Percentiles rank a stretch among this genome's conserved stretches.
phyloP scores from a whole-genome alignment of 1,140 invertebrate species.

The Panagrolaimus sp. region DNA sequence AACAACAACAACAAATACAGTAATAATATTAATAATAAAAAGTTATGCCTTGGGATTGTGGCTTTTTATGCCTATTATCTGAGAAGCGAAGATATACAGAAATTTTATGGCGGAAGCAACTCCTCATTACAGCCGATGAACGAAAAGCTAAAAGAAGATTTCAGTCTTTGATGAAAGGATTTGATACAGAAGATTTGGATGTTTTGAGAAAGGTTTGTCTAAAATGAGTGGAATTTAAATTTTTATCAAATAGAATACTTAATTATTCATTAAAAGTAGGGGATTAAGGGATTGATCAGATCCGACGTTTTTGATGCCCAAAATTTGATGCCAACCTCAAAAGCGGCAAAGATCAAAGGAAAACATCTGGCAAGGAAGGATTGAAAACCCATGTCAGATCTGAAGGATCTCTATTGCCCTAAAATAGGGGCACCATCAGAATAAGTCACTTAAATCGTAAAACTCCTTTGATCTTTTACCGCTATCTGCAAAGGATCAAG shows the following conservation, averaged over 20 bases:
- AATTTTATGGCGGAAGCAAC: conserved; percentile 38
- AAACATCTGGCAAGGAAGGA: too few relatives aligned
- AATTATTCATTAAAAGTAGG: too few relatives aligned
- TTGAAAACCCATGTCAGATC: too few relatives aligned
- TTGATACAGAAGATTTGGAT: conserved; percentile 58
- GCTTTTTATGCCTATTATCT: conserved; percentile 43
- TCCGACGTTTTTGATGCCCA: conserved; percentile 19
- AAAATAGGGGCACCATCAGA: too few relatives aligned
- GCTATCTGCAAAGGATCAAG: neutral
- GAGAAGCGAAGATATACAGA: conserved; percentile 45
- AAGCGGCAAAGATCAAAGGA: too few relatives aligned
- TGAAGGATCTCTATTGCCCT: too few relatives aligned
- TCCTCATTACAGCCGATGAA: conserved; percentile 56
- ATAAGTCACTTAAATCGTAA: too few relatives aligned
- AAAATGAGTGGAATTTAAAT: neutral
- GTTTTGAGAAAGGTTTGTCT: conserved; percentile 51
- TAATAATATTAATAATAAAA: too few relatives aligned
- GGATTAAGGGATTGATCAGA: too few relatives aligned
- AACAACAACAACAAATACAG: too few relatives aligned
- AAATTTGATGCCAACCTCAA: conserved; percentile 21
- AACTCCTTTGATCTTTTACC: conserved; percentile 2
- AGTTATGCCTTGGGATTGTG: conserved; percentile 42
- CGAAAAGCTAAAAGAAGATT: conserved; percentile 53
- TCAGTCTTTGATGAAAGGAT: conserved; percentile 56
- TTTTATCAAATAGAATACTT: neutral